phyloP scores from a whole-genome alignment of 2,888 invertebrate genomes.

The Dione vanillae region DNA sequence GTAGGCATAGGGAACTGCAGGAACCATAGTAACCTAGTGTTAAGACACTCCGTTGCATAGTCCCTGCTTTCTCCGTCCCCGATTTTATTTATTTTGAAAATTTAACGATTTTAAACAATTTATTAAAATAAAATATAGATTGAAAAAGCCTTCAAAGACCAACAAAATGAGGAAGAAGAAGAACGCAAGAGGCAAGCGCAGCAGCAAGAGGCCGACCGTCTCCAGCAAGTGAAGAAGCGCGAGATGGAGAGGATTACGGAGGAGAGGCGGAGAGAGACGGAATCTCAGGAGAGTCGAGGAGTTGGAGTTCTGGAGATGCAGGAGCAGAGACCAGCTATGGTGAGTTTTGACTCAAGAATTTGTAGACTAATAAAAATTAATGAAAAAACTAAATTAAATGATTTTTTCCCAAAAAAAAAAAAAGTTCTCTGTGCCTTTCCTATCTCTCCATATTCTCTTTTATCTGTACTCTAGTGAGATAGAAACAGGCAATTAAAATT shows the following conservation, averaged over 20 bases:
- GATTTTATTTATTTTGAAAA: too few species aligned
- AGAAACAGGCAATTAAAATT: too few species aligned
- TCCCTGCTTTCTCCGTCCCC: too few species aligned
- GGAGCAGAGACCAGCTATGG: slow-evolving; percentile 8
- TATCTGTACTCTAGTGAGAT: too few species aligned
- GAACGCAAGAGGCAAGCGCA: slow-evolving; percentile 91
- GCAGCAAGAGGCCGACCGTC: slow-evolving; percentile 91
- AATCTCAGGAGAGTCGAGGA: slow-evolving; percentile 48
- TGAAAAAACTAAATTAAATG: too few species aligned
- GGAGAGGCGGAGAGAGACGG: slow-evolving; percentile 88
- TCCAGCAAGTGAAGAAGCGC: slow-evolving; percentile 92
- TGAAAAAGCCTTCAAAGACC: slow-evolving; percentile 93
- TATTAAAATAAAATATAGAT: slow-evolving; percentile 70
- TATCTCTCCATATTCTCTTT: too few species aligned
- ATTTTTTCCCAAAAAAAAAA: too few species aligned
- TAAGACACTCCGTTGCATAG: too few species aligned
- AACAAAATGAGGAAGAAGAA: slow-evolving; percentile 90
- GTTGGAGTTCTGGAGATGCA: slow-evolving; percentile 46
- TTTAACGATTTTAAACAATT: too few species aligned
- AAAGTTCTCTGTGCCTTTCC: too few species aligned
- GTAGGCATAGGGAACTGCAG: too few species aligned
- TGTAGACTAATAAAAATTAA: not conserved
- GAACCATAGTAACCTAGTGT: too few species aligned
- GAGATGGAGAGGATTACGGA: slow-evolving; percentile 96
- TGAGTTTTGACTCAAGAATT: not conserved